A percentile compares a stretch with the other conserved stretches of the same genome.
phyloP scores from a whole-genome alignment of 2,888 invertebrate genomes.

The Lycophotia porphyrea region DNA sequence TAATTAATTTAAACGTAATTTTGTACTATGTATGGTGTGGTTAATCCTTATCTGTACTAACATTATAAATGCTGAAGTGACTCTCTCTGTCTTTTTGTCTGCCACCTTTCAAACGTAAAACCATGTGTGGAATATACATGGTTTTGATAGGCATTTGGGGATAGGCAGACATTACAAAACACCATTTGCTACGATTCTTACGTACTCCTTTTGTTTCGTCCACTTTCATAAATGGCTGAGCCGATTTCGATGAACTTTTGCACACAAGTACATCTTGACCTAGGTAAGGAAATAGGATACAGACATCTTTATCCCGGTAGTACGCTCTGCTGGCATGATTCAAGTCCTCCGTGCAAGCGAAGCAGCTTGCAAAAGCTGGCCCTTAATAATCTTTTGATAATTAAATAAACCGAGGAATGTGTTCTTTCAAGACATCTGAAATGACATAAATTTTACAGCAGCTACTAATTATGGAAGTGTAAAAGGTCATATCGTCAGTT shows the following conservation, averaged over 20 bases:
- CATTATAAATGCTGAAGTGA: not conserved
- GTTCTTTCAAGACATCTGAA: slow-evolving; percentile 60
- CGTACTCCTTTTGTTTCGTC: not conserved
- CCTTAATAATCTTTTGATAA: slow-evolving; percentile 32
- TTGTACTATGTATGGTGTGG: slow-evolving; percentile 16
- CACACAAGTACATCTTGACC: not conserved
- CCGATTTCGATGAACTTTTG: not conserved
- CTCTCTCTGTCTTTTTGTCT: not conserved
- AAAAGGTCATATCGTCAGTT: slow-evolving; percentile 69
- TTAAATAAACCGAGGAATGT: slow-evolving; percentile 55
- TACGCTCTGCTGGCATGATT: not conserved
- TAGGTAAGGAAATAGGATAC: too few species aligned
- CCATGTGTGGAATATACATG: too few species aligned
- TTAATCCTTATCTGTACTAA: slow-evolving; percentile 9
- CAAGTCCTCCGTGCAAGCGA: not conserved
- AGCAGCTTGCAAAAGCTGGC: not conserved
- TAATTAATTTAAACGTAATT: slow-evolving; percentile 60
- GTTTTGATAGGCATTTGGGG: too few species aligned
- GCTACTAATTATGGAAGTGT: slow-evolving; percentile 59
- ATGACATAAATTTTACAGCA: slow-evolving; percentile 62
- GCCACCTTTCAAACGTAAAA: not conserved
- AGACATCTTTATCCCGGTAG: not conserved
- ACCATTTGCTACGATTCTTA: too few species aligned
- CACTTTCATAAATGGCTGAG: not conserved
- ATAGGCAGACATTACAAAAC: too few species aligned